Evolutionary conservation across 2,888 invertebrate species (phyloP).

Genomic region (Andrena flavipes): DNA sequence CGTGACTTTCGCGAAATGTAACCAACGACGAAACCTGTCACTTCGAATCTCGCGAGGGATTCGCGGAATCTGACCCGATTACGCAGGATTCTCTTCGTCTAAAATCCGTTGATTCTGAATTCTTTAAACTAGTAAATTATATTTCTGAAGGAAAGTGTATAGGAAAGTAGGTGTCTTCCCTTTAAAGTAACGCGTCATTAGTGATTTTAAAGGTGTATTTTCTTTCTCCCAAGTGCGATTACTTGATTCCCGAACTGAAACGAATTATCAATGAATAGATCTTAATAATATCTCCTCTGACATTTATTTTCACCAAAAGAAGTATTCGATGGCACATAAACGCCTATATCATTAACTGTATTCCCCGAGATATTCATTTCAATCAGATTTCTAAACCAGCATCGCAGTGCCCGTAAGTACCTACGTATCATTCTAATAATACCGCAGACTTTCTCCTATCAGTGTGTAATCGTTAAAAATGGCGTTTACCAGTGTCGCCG

Average conservation of each 20-base stretch:
- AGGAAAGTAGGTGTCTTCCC: too few species aligned
- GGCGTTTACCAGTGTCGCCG: background rate
- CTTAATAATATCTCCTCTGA: too few species aligned
- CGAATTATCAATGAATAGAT: too few species aligned
- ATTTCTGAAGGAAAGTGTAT: background rate
- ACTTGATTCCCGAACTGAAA: too few species aligned
- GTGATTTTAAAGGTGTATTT: too few species aligned
- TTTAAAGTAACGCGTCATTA: too few species aligned
- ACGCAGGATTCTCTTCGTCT: background rate
- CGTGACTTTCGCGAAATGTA: slow-evolving; percentile 18
- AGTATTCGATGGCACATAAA: too few species aligned
- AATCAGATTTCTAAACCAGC: background rate
- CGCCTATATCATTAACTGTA: background rate
- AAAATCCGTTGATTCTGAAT: background rate
- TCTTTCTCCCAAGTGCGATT: too few species aligned
- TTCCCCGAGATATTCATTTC: background rate
- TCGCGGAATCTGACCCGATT: background rate
- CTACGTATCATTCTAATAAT: background rate
- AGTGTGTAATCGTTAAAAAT: background rate
- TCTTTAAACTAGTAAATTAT: background rate
- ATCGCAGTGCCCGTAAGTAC: background rate
- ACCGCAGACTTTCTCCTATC: slow-evolving; percentile 1
- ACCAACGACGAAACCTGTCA: slow-evolving; percentile 20
- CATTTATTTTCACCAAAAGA: too few species aligned
- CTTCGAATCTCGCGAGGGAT: slow-evolving; percentile 28